Evolutionary conservation across 1,140 invertebrate species (phyloP), one percentile per base, ranked within the genome.

Genomic region (Plodia interpunctella): DNA sequence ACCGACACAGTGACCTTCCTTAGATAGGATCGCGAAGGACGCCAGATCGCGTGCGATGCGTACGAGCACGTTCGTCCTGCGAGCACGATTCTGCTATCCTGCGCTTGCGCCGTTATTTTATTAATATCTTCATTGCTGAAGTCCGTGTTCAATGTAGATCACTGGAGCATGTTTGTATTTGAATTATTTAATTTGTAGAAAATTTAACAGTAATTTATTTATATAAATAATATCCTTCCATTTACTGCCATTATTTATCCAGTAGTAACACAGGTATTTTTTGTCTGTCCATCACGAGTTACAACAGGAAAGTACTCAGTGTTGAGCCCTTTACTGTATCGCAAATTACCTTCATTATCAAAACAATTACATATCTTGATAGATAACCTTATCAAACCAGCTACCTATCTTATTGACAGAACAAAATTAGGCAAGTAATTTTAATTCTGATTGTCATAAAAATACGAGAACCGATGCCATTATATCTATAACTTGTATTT

Each of bases 1-100:
- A 25, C 51, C 51, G 51, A 53, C 51, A 53, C n/a, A 53, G 51
- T 53, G 51, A 53, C 51, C 51, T n/a, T 9, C 18, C 49, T 2
- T 2, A 44, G 51, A 53, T 53, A 20, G 49, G 2, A 53, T 53
- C 51, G 21, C 21, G 21, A 20, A 53, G 51, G 51, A 53, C 51
- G 51, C n/a, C 11, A 10, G 51, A 53, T 53, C 20, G 51, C 51
- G 51, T 53, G 11, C 19, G 51, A 53, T 53, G 3, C 51, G 2
- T 2, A 11, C 51, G 20, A 20, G 51, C 51, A 53, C 51, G 51
- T 53, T 17, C 20, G 5, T 5, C 38, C 13, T 10, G 38, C 38
- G 13, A 4, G 38, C 38, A 32, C 30, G 30, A 32, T 25, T 32
- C 30, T 15, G 38, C 15, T 44, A 44, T n/a, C 38, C 38, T 44